These are phyloP conservation scores for Fulica atra DNA, from an alignment of 2,113 vertebrate genomes.

Conservation along the genomic window DNA sequence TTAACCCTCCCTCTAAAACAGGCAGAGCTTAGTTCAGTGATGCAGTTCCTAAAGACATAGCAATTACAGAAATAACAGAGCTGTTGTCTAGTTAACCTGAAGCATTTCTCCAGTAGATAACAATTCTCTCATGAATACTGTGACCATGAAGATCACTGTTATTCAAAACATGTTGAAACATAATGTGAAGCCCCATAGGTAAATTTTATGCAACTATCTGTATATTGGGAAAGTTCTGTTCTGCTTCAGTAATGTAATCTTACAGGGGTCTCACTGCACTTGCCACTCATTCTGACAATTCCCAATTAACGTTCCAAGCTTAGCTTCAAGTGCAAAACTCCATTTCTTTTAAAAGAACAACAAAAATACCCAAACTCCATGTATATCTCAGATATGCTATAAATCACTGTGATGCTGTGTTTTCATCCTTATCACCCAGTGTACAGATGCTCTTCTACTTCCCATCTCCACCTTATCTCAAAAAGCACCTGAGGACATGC, in stretches of 20 bases:
- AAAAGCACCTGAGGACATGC: conserved; percentile 8
- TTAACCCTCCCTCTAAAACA: background rate
- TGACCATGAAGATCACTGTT: background rate
- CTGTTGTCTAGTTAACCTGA: background rate
- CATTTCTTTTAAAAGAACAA: conserved; percentile 20
- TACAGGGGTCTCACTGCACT: background rate
- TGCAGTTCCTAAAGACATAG: accelerated
- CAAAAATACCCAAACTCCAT: background rate
- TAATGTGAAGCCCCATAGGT: background rate
- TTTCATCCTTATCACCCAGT: conserved; percentile 16
- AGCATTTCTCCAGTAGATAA: background rate
- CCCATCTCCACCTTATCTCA: conserved; percentile 19
- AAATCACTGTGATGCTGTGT: conserved; percentile 23
- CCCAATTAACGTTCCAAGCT: background rate
- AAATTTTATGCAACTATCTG: background rate
- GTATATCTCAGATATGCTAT: background rate
- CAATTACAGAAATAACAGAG: background rate
- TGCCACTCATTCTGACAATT: conserved; percentile 4
- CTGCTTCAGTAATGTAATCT: background rate
- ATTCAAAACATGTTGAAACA: background rate
- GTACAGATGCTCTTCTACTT: background rate
- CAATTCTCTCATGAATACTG: background rate
- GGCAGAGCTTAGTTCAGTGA: background rate
- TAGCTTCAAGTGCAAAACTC: background rate
- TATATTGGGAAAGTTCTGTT: background rate